Conservation (phyloP, 2,113 vertebrate genomes). For the Hiodon alosoides region DNA sequence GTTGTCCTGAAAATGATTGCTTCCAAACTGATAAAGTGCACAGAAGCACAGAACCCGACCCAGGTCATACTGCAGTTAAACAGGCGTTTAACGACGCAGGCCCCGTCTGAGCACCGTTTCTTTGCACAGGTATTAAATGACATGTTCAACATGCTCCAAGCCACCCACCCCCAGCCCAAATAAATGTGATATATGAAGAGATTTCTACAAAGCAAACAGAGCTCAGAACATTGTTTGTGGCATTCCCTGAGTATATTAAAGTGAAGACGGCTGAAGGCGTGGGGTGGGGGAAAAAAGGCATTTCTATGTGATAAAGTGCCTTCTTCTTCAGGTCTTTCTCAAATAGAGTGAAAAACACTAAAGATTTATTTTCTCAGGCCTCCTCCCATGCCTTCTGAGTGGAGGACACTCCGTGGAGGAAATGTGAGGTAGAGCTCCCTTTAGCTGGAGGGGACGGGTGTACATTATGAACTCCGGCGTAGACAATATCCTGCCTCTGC, state of each 20-base stretch:
- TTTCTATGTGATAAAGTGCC: slow-evolving; percentile 66
- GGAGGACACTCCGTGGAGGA: slow-evolving; percentile 17
- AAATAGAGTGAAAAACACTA: slow-evolving; percentile 58
- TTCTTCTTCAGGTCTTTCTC: slow-evolving; percentile 58
- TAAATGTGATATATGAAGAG: slow-evolving; percentile 69
- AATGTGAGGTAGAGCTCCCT: slow-evolving; percentile 26
- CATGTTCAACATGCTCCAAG: slow-evolving; percentile 45
- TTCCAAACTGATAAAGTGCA: slow-evolving; percentile 27
- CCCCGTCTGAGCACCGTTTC: slow-evolving; percentile 6
- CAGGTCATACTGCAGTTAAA: slow-evolving; percentile 30
- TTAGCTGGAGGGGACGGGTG: slow-evolving; percentile 11
- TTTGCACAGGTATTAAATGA: slow-evolving; percentile 42
- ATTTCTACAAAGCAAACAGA: slow-evolving; percentile 72
- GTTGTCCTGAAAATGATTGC: slow-evolving; percentile 15
- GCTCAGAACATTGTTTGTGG: slow-evolving; percentile 68
- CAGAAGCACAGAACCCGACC: slow-evolving; percentile 1
- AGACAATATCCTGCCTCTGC: background rate
- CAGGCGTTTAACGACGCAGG: slow-evolving; percentile 30
- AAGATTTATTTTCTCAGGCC: slow-evolving; percentile 62
- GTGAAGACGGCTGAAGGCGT: slow-evolving; percentile 61
- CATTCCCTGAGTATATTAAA: slow-evolving; percentile 66
- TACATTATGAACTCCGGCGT: slow-evolving; percentile 10
- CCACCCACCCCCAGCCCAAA: slow-evolving; percentile 47
- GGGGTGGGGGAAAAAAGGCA: slow-evolving; percentile 43
- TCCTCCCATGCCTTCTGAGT: slow-evolving; percentile 44